These are phyloP conservation scores for Molossus alvarezi DNA, from an alignment of 2,797 vertebrate genomes.

Conservation along the genomic window DNA sequence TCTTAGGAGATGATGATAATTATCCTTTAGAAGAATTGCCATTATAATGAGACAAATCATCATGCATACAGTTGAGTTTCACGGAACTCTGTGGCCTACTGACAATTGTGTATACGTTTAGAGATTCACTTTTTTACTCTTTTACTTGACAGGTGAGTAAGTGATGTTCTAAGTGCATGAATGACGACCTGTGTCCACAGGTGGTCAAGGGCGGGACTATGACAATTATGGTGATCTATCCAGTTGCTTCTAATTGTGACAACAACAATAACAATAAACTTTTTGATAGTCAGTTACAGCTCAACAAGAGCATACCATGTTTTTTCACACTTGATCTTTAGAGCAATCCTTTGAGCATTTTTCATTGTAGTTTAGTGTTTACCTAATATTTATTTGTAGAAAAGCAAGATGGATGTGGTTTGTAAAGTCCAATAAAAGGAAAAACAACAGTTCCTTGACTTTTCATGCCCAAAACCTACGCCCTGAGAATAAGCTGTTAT, in stretches of 20 bases:
- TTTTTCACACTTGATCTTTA: not conserved
- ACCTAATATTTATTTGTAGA: not conserved
- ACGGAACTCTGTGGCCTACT: not conserved
- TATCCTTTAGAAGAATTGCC: not conserved
- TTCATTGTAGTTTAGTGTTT: not conserved
- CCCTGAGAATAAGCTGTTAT: not conserved
- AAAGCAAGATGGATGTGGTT: not conserved
- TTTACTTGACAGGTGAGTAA: not conserved
- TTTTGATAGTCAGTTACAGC: not conserved
- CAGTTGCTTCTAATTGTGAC: not conserved
- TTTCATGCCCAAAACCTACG: not conserved
- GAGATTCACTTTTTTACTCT: not conserved
- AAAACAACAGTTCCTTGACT: not conserved
- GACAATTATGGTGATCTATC: not conserved
- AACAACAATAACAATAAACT: not conserved
- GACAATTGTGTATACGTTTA: not conserved
- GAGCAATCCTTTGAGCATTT: not conserved
- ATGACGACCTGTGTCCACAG: not conserved
- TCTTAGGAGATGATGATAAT: not conserved
- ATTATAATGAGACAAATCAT: not conserved
- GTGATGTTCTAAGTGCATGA: not conserved
- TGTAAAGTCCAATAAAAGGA: not conserved
- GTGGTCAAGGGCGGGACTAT: not conserved
- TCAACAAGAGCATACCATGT: not conserved
- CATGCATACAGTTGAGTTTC: not conserved